Conservation (phyloP, 2,888 invertebrate genomes). For the Suillia variegata region DNA sequence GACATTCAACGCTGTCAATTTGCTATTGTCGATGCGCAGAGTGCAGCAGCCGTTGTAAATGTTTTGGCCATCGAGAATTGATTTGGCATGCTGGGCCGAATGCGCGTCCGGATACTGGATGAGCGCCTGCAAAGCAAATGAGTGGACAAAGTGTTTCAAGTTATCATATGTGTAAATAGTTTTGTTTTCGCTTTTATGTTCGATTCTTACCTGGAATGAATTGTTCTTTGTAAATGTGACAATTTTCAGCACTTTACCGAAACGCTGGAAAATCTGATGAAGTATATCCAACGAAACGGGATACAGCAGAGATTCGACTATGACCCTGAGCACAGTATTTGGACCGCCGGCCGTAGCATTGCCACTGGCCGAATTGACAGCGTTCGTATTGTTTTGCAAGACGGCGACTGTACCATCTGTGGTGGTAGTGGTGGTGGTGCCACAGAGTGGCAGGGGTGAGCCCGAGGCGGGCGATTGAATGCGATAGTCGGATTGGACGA, state of each 20-base stretch:
- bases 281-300: slow-evolving; percentile 97
- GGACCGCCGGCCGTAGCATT: slow-evolving; percentile 77
- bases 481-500: slow-evolving; percentile 82
- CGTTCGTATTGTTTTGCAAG: slow-evolving; percentile 61
- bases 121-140: slow-evolving; percentile 94
- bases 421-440: slow-evolving; percentile 55
- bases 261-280: slow-evolving; percentile 97
- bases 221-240: slow-evolving; percentile 99
- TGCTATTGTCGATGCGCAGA: slow-evolving; percentile 98
- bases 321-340: slow-evolving; percentile 95
- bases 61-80: slow-evolving; percentile 96
- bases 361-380: slow-evolving; percentile 54
- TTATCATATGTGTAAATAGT: slow-evolving; percentile 8
- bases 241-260: slow-evolving; percentile 98
- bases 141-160: slow-evolving; percentile 3
- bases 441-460: slow-evolving; percentile 69
- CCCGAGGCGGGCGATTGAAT: slow-evolving; percentile 66
- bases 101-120: slow-evolving; percentile 98
- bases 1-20: slow-evolving; percentile 96
- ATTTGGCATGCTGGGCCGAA: slow-evolving; percentile 96
- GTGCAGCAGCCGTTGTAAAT: slow-evolving; percentile 99
- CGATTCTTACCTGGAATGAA: slow-evolving; percentile 66
- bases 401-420: slow-evolving; percentile 63
- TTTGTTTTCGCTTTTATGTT: too few relatives aligned
- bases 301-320: slow-evolving; percentile 98